Base-by-base conservation (phyloP, 2,113 vertebrate genomes). In the Forbesichthys agassizii region DNA sequence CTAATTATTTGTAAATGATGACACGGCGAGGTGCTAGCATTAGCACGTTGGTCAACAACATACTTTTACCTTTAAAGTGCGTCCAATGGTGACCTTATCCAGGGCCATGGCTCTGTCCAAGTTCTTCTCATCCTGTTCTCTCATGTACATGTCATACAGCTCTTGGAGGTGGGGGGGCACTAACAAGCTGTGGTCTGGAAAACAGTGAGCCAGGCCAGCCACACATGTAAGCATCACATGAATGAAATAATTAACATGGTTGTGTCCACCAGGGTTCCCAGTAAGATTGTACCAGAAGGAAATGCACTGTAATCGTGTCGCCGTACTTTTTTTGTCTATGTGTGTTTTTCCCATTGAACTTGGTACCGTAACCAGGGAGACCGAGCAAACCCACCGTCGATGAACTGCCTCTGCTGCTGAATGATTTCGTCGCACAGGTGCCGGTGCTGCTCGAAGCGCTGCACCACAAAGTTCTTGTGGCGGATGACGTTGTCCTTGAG, bases 391-490 rank as follows among this genome's bases (percentile, higher is more conserved):
- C 54, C 83, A 97, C 96, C 94, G 0, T 92, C 54, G 0, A 96
- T 96, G 75, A 97, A 87, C 84, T 90, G 94, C 36, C 92, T 82
- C 88, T 98, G 96, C 82, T 93, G 94, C 83, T 92, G 93, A 64
- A 97, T 96, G 89, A 97, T 94, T 84, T 94, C 91, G 1, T 95
- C 88, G 18, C 95, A 96, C 62, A 96, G 91, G 68, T 91, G 87
- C n/a, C 91, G 85, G 86, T 95, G 94, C 80, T 91, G 92, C 83
- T 94, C 91, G 51, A 95, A 94, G 53, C 86, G 90, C 65, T 89
- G 94, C 68, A 93, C 79, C 51, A 93, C 87, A 20, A 91, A 82
- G 55, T 93, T 91, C 3, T 93, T 95, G 67, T 92, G 95, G 4
- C 92, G 93, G 76, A 94, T 93, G 52, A 94, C 89, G 14, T 92